phyloP scores from a whole-genome alignment of 2,113 vertebrate species.

The Prietella phreatophila region DNA sequence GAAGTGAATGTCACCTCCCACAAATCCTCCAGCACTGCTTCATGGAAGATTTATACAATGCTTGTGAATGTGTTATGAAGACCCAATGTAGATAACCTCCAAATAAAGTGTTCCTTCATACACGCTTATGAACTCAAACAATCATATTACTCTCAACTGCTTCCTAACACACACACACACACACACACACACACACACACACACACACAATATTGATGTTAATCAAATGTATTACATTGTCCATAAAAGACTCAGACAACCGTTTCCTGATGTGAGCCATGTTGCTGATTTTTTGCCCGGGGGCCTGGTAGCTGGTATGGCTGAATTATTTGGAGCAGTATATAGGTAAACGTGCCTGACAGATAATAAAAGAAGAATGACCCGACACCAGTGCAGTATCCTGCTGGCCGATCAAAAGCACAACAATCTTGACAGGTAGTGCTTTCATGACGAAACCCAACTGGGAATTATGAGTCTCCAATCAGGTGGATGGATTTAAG shows the following conservation, averaged over 20 bases:
- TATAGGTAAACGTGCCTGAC: slow-evolving; percentile 54
- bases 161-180: neutral
- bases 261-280: slow-evolving; percentile 7
- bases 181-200: too few species aligned
- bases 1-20: neutral
- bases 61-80: neutral
- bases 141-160: neutral
- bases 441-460: slow-evolving; percentile 66
- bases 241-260: slow-evolving; percentile 32
- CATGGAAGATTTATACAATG: neutral
- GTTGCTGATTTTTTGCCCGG: slow-evolving; percentile 4
- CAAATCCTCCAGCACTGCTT: neutral
- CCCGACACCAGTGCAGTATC: slow-evolving; percentile 63
- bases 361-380: slow-evolving; percentile 68
- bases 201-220: neutral
- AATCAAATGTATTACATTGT: slow-evolving; percentile 28
- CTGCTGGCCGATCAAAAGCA: slow-evolving; percentile 70
- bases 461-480: slow-evolving; percentile 70
- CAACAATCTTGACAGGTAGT: slow-evolving; percentile 70
- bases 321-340: slow-evolving; percentile 60
- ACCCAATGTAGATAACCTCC: neutral
- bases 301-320: slow-evolving; percentile 43
- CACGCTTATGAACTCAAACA: neutral
- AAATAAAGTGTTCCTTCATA: slow-evolving; percentile 6
- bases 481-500: slow-evolving; percentile 67